A percentile compares a stretch with the other conserved stretches of the same genome.
These are phyloP conservation scores for Pyrrhosoma nymphula DNA, from an alignment of 2,888 invertebrate species.

Conservation along the genomic window DNA sequence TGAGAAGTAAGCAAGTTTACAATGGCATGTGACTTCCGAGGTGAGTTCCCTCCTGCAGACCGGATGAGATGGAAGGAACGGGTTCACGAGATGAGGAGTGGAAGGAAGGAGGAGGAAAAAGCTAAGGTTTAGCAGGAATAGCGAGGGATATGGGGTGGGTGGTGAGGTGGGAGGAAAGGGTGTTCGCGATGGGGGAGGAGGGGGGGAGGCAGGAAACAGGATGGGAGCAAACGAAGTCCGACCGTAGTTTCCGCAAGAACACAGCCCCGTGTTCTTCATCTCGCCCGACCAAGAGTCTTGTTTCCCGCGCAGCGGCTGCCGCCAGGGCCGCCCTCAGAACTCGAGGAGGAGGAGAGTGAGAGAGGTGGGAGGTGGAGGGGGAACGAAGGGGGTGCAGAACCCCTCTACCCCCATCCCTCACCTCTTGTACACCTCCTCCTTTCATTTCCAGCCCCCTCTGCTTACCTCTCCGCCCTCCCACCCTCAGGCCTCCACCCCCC, in stretches of 20 bases:
- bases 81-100: not conserved
- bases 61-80: conserved; percentile 26
- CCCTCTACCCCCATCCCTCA: not conserved
- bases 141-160: not conserved
- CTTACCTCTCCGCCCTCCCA: not conserved
- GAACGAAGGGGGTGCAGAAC: not conserved
- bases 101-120: too few relatives aligned
- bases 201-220: not conserved
- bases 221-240: conserved; percentile 65
- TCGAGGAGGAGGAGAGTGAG: not conserved
- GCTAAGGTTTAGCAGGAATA: too few relatives aligned
- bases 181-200: not conserved
- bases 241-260: conserved; percentile 65
- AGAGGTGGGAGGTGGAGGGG: not conserved
- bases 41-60: conserved; percentile 4
- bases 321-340: conserved; percentile 33
- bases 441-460: not conserved
- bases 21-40: conserved; percentile 36
- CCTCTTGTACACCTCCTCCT: not conserved
- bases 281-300: conserved; percentile 53
- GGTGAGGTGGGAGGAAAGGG: not conserved
- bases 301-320: conserved; percentile 60
- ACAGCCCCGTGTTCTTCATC: conserved; percentile 66
- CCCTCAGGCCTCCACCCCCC: not conserved
- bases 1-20: conserved; percentile 31